phyloP scores from a whole-genome alignment of 2,113 vertebrate genomes.

The Xyrauchen texanus region DNA sequence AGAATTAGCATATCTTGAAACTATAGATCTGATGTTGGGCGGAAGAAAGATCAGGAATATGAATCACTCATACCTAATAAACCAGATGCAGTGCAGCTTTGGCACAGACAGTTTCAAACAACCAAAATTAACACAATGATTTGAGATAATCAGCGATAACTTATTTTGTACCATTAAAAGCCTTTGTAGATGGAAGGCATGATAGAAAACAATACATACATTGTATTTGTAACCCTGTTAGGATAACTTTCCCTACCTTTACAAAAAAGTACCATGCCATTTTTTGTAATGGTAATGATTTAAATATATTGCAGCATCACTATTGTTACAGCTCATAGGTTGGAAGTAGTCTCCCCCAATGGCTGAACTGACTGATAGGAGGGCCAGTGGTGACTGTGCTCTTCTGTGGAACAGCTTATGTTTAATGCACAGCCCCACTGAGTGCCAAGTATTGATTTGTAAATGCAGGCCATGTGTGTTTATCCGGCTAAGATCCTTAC shows the following conservation, averaged over 20 bases:
- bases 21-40: background rate
- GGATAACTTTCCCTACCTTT: too few relatives aligned
- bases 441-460: slow-evolving; percentile 57
- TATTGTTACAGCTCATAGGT: background rate
- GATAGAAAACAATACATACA: background rate
- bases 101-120: background rate
- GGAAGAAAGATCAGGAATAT: background rate
- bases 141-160: background rate
- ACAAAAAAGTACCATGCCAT: background rate
- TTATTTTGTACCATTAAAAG: background rate
- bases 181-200: background rate
- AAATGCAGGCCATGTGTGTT: slow-evolving; percentile 58
- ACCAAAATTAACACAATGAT: background rate
- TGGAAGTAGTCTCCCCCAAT: slow-evolving; percentile 15
- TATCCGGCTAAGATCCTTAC: slow-evolving; percentile 38
- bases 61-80: background rate
- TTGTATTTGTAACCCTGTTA: too few relatives aligned
- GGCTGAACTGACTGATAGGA: slow-evolving; percentile 29
- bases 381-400: slow-evolving; percentile 20
- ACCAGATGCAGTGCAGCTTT: background rate
- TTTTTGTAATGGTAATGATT: background rate
- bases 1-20: background rate
- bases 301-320: background rate
- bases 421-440: slow-evolving; percentile 54
- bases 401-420: slow-evolving; percentile 46